phyloP scores from a whole-genome alignment of 2,888 invertebrate species.

The Drosophila austrosaltans region DNA sequence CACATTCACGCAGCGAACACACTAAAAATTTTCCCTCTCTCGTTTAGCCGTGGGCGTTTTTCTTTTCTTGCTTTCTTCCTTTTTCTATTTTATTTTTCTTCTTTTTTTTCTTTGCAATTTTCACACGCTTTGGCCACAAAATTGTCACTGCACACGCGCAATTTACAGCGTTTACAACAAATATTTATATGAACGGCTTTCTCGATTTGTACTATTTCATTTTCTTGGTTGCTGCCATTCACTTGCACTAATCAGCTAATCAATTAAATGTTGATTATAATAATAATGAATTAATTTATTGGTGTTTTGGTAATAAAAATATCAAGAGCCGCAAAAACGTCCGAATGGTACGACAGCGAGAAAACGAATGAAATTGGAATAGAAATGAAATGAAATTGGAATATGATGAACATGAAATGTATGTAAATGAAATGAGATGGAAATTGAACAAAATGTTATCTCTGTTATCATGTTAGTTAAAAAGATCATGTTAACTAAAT shows the following conservation, averaged over 20 bases:
- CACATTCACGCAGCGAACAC: conserved; percentile 14
- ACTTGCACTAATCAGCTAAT: not conserved
- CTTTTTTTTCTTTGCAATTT: conserved; percentile 35
- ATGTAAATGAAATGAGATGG: no score
- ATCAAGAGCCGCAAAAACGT: not conserved
- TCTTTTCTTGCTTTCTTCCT: conserved; percentile 28
- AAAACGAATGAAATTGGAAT: conserved; percentile 3
- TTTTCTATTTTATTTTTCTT: conserved; percentile 29
- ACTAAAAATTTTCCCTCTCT: conserved; percentile 33
- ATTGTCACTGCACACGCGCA: conserved; percentile 49
- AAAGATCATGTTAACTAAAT: no score
- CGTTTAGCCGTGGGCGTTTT: conserved; percentile 61
- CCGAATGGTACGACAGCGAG: conserved; percentile 10
- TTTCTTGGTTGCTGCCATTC: not conserved
- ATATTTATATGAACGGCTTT: not conserved
- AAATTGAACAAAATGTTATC: no score
- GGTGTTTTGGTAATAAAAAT: conserved; percentile 7
- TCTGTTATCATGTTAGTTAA: no score
- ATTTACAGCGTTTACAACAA: conserved; percentile 21
- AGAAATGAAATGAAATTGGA: conserved; percentile 4
- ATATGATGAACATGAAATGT: not conserved
- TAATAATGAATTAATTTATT: not conserved
- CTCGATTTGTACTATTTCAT: not conserved
- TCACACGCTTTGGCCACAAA: conserved; percentile 33
- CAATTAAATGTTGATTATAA: conserved; percentile 6